A percentile compares a stretch with the other conserved stretches of the same genome.
phyloP scores from a whole-genome alignment of 2,888 invertebrate genomes.

The Pollenia amentaria region DNA sequence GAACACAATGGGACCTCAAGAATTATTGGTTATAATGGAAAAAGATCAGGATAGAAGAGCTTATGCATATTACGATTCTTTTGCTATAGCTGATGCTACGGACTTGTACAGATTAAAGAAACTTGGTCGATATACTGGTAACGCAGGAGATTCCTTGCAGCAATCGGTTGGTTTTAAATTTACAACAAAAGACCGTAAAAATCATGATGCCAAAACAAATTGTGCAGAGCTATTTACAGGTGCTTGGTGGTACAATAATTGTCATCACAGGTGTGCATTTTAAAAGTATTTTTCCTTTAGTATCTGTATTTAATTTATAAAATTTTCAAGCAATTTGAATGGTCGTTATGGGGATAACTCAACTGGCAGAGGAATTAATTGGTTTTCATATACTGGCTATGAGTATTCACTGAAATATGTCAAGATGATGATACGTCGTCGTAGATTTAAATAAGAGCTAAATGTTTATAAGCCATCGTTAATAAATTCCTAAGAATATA shows the following conservation, averaged over 20 bases:
- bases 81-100: conserved; percentile 88
- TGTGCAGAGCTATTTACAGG: conserved; percentile 86
- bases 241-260: conserved; percentile 55
- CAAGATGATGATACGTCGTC: conserved; percentile 41
- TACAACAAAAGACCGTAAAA: conserved; percentile 88
- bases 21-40: conserved; percentile 87
- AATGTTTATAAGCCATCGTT: no score
- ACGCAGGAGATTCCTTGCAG: conserved; percentile 88
- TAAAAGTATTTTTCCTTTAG: neutral
- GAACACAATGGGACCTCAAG: conserved; percentile 83
- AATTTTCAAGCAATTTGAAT: conserved; percentile 27
- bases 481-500: no score
- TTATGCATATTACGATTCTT: conserved; percentile 87
- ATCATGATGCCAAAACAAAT: conserved; percentile 87
- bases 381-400: neutral
- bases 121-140: conserved; percentile 87
- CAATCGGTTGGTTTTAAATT: conserved; percentile 90
- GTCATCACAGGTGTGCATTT: conserved; percentile 40
- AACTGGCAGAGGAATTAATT: conserved; percentile 3
- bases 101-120: conserved; percentile 88
- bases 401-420: neutral
- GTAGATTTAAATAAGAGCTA: no score
- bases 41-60: conserved; percentile 86
- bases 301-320: no score
- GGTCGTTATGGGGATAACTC: conserved; percentile 1